Conservation (phyloP, 2,797 vertebrate genomes). For the Brachyrhaphis roseni region DNA sequence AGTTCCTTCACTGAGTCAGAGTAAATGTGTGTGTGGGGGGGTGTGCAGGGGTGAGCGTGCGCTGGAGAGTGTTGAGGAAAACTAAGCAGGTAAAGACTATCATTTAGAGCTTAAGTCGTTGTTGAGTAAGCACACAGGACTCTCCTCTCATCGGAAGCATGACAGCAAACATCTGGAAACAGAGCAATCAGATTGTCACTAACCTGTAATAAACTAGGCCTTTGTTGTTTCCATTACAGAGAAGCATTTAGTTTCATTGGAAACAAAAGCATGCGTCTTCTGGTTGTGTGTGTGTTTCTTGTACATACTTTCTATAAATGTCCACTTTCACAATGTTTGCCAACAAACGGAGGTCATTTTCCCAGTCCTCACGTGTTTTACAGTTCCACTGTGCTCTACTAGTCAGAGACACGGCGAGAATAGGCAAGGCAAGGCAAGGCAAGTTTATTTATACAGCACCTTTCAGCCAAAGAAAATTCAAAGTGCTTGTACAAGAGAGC, state of each 20-base stretch:
- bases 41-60: too few species aligned
- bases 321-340: too few species aligned
- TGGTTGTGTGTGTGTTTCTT: neutral
- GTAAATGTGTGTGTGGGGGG: neutral
- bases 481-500: too few species aligned
- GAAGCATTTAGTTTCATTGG: slow-evolving; percentile 1
- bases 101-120: slow-evolving; percentile 31
- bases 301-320: neutral
- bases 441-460: too few species aligned
- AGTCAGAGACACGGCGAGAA: too few species aligned
- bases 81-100: slow-evolving; percentile 35
- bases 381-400: too few species aligned
- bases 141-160: slow-evolving; percentile 40
- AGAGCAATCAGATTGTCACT: slow-evolving; percentile 35
- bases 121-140: slow-evolving; percentile 49
- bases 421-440: neutral
- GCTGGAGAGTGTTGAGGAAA: slow-evolving; percentile 9
- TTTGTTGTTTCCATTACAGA: slow-evolving; percentile 6
- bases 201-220: slow-evolving; percentile 38
- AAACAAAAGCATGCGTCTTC: neutral
- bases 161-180: slow-evolving; percentile 43
- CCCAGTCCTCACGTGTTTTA: too few species aligned
- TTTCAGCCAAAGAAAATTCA: too few species aligned
- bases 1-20: neutral
- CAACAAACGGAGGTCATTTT: too few species aligned